These are phyloP conservation scores for Argyresthia albistria DNA, from an alignment of 2,888 invertebrate genomes.

Conservation along the genomic window DNA sequence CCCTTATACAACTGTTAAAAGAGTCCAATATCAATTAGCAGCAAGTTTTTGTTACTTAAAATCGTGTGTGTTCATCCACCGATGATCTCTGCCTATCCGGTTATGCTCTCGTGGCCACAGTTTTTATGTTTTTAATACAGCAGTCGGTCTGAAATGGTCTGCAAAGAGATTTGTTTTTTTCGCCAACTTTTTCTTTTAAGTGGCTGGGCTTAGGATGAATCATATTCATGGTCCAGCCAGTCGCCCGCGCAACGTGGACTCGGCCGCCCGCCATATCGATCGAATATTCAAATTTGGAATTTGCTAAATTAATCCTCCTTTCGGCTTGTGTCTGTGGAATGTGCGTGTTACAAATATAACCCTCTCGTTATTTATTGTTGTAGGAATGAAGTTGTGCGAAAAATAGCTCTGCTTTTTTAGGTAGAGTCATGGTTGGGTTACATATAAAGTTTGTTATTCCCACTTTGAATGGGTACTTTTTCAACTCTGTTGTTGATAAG, in stretches of 20 bases:
- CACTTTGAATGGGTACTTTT: background rate
- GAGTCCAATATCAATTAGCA: no score
- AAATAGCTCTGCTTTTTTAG: background rate
- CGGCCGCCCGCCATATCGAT: conserved; percentile 22
- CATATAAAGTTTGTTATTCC: background rate
- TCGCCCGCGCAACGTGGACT: conserved; percentile 37
- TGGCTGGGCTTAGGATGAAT: conserved; percentile 47
- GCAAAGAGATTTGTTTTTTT: conserved; percentile 20
- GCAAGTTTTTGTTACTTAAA: background rate
- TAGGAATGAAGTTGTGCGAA: background rate
- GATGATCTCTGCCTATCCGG: conserved; percentile 17
- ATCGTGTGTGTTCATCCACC: background rate
- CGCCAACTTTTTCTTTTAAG: conserved; percentile 33
- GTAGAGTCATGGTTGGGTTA: background rate
- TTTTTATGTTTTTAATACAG: conserved; percentile 6
- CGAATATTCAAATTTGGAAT: background rate
- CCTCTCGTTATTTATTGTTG: background rate
- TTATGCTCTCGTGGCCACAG: conserved; percentile 37
- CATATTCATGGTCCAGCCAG: conserved; percentile 41
- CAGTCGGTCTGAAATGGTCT: conserved; percentile 8
- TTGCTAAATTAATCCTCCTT: background rate
- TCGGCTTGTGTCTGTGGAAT: background rate
- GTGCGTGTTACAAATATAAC: background rate
- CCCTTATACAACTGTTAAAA: no score
- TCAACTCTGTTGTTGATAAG: no score